Evolutionary conservation across 2,888 invertebrate genomes (phyloP), one percentile per base, ranked within the genome.

Genomic region (Cheilosia variabilis): DNA sequence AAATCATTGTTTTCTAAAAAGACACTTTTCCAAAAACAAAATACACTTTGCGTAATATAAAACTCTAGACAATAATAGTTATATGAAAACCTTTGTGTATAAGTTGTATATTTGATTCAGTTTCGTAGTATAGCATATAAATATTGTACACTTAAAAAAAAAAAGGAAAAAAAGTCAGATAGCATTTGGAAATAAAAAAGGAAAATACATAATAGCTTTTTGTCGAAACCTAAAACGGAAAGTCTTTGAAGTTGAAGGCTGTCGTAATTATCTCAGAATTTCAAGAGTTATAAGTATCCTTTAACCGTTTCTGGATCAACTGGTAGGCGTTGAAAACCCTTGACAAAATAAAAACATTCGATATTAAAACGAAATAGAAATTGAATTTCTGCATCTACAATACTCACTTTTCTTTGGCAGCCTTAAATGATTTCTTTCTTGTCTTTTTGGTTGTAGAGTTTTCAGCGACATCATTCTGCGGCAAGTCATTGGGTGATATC

Each of bases 281-380:
- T 53, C 86, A 89, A 27, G 89, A 95, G 88, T 94, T 95, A 92
- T 95, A 95, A 34, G 95, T 95, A 90, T 95, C 95, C 87, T 94
- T 93, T 92, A 95, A 95, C 76, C 95, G 93, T 90, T 95, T 95
- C 91, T 95, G 95, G 88, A 95, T 93, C 89, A 95, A 94, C 89
- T 95, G 95, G 73, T 95, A 96, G 5, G 95, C 95, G 90, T 94
- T 95, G 87, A 95, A 93, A 60, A 96, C 94, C 81, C 95, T 95
- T 17, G 22, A 50, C 6, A 90, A 93, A 93, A 24, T 93, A 92
- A 13, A 93, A 92, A 83, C 92, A 89, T 89, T 80, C 93, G 22
- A 55, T 79, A 62, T 62, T 22, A 66, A 82, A 7, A 47, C 9
- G 73, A 73, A 53, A 92, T 6, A 92, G 89, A 76, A 93, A 93